A percentile compares a stretch with the other conserved stretches of the same genome.
phyloP scores from a whole-genome alignment of 2,113 vertebrate species.

The Marmota flaviventris region DNA sequence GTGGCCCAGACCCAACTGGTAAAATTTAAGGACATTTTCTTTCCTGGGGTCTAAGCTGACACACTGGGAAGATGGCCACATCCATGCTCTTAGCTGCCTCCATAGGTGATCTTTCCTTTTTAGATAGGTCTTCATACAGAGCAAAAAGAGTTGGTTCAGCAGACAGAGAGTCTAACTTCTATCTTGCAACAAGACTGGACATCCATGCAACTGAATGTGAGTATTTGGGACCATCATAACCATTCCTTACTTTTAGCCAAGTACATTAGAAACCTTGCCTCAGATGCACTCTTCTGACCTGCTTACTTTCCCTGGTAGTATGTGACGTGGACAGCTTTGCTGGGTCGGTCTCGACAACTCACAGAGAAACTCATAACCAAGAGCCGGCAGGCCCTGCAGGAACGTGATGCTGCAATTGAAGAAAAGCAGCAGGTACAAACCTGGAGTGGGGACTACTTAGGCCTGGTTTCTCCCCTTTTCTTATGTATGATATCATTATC shows the following conservation, averaged over 20 bases:
- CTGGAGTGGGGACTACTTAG: background rate
- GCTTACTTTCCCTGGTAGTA: conserved; percentile 84
- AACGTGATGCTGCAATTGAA: conserved; percentile 82
- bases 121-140: conserved; percentile 69
- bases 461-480: conserved; percentile 25
- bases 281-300: background rate
- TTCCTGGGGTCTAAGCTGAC: conserved; percentile 5
- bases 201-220: conserved; percentile 88
- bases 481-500: background rate
- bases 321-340: conserved; percentile 80
- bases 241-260: background rate
- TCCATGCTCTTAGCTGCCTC: background rate
- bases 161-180: conserved; percentile 76
- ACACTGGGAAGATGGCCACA: background rate
- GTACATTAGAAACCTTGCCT: background rate
- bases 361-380: conserved; percentile 87
- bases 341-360: conserved; percentile 85
- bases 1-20: conserved; percentile 90
- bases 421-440: conserved; percentile 85
- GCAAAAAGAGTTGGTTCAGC: conserved; percentile 73
- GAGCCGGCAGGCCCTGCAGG: conserved; percentile 83
- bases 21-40: conserved; percentile 32
- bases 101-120: background rate
- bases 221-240: conserved; percentile 25
- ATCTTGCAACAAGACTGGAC: conserved; percentile 87